A percentile compares a stretch with the other conserved stretches of the same genome.
Evolutionary conservation across 2,113 vertebrate species (phyloP).

Genomic region (Gopherus evgoodei): DNA sequence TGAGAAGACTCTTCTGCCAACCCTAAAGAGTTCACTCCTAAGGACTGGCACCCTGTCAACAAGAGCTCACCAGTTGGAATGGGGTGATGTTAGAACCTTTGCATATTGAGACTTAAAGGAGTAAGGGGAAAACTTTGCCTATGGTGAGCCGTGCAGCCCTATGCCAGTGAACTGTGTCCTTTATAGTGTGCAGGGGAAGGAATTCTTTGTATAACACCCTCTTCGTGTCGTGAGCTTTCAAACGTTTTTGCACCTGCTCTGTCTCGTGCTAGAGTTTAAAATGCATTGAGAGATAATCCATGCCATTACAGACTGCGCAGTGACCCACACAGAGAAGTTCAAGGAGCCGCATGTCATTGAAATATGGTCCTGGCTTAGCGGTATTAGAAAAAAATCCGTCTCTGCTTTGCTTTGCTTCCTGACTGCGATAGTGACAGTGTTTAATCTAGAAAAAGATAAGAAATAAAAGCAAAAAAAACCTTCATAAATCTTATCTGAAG

Average conservation of each 20-base stretch:
- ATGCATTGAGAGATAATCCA: slow-evolving; percentile 35
- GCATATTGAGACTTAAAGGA: not conserved
- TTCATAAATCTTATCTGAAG: slow-evolving; percentile 62
- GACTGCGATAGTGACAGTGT: not conserved
- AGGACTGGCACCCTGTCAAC: not conserved
- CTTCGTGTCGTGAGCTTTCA: slow-evolving; percentile 6
- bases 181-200: not conserved
- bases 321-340: slow-evolving; percentile 32
- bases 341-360: slow-evolving; percentile 51
- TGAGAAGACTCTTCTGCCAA: rapidly evolving
- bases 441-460: slow-evolving; percentile 64
- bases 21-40: not conserved
- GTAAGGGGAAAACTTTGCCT: not conserved
- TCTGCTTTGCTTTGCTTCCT: slow-evolving; percentile 54
- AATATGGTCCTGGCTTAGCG: slow-evolving; percentile 18
- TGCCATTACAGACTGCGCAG: not conserved
- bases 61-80: not conserved
- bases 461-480: slow-evolving; percentile 2
- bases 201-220: slow-evolving; percentile 23
- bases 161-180: not conserved
- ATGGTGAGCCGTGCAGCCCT: not conserved
- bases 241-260: slow-evolving; percentile 47
- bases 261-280: not conserved
- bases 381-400: slow-evolving; percentile 23
- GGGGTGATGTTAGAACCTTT: not conserved